Evolutionary conservation across 2,113 vertebrate species (phyloP).

Genomic region (Echinops telfairi): DNA sequence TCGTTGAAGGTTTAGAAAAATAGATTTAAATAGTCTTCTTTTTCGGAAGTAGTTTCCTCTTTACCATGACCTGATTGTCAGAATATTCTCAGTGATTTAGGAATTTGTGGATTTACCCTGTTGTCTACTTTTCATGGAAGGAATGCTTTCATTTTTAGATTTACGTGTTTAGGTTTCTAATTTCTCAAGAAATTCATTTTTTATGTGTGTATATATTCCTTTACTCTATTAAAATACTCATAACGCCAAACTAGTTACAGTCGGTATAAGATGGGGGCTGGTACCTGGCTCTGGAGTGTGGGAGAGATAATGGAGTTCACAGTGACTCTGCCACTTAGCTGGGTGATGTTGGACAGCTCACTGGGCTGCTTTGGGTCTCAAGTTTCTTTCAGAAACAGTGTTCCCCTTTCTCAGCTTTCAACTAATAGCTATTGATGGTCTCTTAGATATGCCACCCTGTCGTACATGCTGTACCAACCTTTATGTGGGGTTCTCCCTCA

Average conservation of each 20-base stretch:
- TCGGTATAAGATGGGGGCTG: not conserved
- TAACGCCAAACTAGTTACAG: not conserved
- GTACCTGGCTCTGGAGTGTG: not conserved
- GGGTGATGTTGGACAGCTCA: not conserved
- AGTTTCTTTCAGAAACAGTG: not conserved
- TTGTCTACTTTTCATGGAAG: conserved; percentile 29
- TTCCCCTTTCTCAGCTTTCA: not conserved
- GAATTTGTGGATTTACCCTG: not conserved
- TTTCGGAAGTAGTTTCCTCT: not conserved
- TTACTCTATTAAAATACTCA: not conserved
- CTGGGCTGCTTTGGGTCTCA: not conserved
- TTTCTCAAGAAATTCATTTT: not conserved
- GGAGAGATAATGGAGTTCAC: not conserved
- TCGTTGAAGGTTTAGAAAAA: not conserved
- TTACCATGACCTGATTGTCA: conserved; percentile 16
- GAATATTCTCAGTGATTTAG: conserved; percentile 17
- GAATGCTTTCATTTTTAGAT: not conserved
- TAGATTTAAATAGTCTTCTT: not conserved
- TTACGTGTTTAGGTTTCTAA: conserved; percentile 42
- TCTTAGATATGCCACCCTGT: not conserved
- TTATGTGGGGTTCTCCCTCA: not conserved
- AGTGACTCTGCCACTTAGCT: not conserved
- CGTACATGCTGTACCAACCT: no score
- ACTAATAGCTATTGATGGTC: not conserved
- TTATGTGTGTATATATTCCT: not conserved